Percentiles rank a stretch among this genome's conserved stretches.
phyloP scores from a whole-genome alignment of 1,140 invertebrate species.

The Trichomalopsis sarcophagae region DNA sequence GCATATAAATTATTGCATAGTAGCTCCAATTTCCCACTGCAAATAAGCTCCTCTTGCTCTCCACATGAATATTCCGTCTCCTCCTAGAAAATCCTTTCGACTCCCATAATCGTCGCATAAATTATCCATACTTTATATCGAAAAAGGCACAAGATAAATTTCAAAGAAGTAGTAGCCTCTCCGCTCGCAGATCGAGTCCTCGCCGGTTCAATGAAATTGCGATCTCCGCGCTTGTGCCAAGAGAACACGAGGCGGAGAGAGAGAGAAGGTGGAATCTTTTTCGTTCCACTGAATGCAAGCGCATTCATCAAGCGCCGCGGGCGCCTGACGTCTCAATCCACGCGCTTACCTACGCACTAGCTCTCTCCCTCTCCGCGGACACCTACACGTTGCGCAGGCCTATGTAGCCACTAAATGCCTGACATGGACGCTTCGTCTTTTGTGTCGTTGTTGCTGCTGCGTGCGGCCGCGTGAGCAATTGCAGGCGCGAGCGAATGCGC shows the following conservation, averaged over 20 bases:
- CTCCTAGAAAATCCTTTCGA: conserved; percentile 3
- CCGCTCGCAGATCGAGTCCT: background rate
- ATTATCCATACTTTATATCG: conserved; percentile 39
- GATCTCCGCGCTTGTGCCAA: conserved; percentile 1
- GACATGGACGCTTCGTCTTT: conserved; percentile 38
- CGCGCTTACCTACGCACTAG: conserved; percentile 52
- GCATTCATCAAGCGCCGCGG: conserved; percentile 74
- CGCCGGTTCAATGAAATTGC: conserved; percentile 36
- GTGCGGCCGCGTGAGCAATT: background rate
- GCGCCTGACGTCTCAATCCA: conserved; percentile 75
- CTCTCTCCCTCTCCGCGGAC: conserved; percentile 18
- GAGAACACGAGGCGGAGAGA: background rate
- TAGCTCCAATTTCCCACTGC: background rate
- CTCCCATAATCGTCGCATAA: conserved; percentile 5
- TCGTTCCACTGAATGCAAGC: conserved; percentile 69
- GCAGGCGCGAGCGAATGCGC: background rate
- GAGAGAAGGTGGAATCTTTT: conserved; percentile 59
- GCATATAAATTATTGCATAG: no score
- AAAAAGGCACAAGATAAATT: conserved; percentile 17
- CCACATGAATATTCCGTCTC: background rate
- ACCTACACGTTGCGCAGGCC: conserved; percentile 50
- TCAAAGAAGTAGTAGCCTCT: background rate
- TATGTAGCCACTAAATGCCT: conserved; percentile 54
- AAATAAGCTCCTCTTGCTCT: background rate
- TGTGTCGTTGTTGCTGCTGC: conserved; percentile 26